Evolutionary conservation across 2,113 vertebrate genomes (phyloP).

Genomic region (Prunella himalayana): DNA sequence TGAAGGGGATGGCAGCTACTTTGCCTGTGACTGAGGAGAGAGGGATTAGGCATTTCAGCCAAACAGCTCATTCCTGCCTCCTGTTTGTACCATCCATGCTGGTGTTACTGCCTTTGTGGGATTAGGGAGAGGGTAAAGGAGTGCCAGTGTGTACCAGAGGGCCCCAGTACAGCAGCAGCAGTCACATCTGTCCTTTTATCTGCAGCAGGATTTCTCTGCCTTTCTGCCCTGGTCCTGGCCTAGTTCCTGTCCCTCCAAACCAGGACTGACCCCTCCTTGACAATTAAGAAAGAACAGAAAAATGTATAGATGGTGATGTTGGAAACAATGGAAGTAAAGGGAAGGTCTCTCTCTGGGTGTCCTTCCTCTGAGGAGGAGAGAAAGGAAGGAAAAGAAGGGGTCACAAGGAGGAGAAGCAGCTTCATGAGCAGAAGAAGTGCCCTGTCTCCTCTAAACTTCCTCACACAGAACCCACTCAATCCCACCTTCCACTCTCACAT

Average conservation of each 20-base stretch:
- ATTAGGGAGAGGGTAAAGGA: constrained; percentile 9
- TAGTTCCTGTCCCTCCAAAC: background rate
- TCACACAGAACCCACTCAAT: background rate
- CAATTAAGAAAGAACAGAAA: background rate
- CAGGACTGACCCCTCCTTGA: background rate
- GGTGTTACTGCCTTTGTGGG: background rate
- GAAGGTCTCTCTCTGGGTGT: background rate
- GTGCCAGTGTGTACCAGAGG: background rate
- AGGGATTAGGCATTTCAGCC: constrained; percentile 18
- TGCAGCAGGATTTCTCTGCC: background rate
- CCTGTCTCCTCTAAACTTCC: background rate
- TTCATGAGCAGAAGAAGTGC: background rate
- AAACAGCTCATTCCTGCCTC: background rate
- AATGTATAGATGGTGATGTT: background rate
- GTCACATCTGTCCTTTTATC: background rate
- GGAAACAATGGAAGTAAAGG: background rate
- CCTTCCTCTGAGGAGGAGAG: background rate
- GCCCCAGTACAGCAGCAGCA: background rate
- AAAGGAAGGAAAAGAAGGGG: background rate
- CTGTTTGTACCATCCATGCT: background rate
- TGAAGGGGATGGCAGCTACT: background rate
- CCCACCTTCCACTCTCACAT: background rate
- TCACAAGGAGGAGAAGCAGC: background rate
- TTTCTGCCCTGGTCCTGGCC: background rate
- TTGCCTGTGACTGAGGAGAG: background rate